These are phyloP conservation scores for Drosophila barbarae DNA, from an alignment of 2,888 invertebrate genomes.

Conservation along the genomic window DNA sequence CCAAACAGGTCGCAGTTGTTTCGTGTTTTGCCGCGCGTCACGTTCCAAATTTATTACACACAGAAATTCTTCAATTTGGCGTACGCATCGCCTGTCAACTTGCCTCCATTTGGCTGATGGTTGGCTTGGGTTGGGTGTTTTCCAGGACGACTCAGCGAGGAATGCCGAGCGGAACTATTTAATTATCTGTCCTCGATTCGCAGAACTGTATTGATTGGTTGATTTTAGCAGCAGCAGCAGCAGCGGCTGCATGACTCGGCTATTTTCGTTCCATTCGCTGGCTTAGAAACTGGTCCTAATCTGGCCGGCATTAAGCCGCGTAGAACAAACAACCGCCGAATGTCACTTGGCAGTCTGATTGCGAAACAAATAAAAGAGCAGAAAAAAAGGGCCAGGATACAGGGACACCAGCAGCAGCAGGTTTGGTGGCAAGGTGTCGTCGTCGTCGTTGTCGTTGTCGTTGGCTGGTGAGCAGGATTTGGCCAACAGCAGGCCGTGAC, in stretches of 20 bases:
- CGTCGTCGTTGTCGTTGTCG: background rate
- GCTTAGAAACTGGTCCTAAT: conserved; percentile 32
- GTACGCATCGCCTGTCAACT: conserved; percentile 28
- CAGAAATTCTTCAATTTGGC: conserved; percentile 69
- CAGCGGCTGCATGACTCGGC: background rate
- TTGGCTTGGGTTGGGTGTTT: background rate
- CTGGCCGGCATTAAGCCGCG: conserved; percentile 34
- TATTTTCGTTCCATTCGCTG: conserved; percentile 22
- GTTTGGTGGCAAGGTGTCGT: conserved; percentile 13
- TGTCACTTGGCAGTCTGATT: conserved; percentile 47
- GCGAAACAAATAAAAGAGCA: conserved; percentile 49
- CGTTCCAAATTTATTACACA: conserved; percentile 73
- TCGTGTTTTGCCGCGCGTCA: conserved; percentile 55
- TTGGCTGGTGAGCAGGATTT: conserved; percentile 22
- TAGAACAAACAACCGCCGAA: conserved; percentile 37
- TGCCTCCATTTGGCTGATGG: conserved; percentile 2
- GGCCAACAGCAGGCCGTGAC: conserved; percentile 35
- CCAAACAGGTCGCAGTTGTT: conserved; percentile 50
- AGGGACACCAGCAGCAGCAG: background rate
- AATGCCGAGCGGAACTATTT: conserved; percentile 25
- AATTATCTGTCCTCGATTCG: conserved; percentile 25
- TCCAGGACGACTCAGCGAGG: background rate
- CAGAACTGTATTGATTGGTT: conserved; percentile 16
- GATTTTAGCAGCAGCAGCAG: background rate
- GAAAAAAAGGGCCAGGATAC: conserved; percentile 16